These are phyloP conservation scores for Protophormia terraenovae DNA, from an alignment of 2,888 invertebrate genomes.

Conservation along the genomic window DNA sequence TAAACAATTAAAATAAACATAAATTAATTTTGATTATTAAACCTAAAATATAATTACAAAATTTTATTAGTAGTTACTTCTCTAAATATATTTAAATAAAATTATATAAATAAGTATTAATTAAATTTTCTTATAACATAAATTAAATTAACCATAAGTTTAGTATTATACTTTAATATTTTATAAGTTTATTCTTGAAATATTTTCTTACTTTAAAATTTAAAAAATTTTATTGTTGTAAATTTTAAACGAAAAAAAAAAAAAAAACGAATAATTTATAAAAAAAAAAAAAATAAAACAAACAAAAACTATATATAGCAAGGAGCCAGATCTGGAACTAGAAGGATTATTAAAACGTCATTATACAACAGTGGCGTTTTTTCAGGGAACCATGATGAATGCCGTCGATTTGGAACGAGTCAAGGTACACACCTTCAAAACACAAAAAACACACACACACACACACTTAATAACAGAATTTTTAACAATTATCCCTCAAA, in stretches of 20 bases:
- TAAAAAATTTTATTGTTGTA: background rate
- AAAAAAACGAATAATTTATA: conserved; percentile 15
- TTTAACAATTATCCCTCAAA: background rate
- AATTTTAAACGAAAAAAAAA: conserved; percentile 5
- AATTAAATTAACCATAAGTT: no score
- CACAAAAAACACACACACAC: conserved; percentile 6
- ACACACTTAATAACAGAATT: background rate
- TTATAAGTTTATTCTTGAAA: background rate
- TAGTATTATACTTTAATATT: no score
- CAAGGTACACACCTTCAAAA: conserved; percentile 88
- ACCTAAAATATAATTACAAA: background rate
- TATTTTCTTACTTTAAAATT: conserved; percentile 16
- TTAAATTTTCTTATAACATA: background rate
- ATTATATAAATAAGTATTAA: conserved; percentile 11
- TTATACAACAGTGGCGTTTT: conserved; percentile 99
- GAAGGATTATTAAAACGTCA: conserved; percentile 99
- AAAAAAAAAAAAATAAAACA: background rate
- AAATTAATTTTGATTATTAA: background rate
- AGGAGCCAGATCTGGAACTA: conserved; percentile 99
- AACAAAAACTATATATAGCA: conserved; percentile 88
- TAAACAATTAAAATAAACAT: background rate
- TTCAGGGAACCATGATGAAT: conserved; percentile 99
- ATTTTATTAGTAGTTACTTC: background rate
- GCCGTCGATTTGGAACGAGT: conserved; percentile 99
- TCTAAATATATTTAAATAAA: background rate